phyloP scores from a whole-genome alignment of 2,113 vertebrate genomes.

The Ornithorhynchus anatinus region DNA sequence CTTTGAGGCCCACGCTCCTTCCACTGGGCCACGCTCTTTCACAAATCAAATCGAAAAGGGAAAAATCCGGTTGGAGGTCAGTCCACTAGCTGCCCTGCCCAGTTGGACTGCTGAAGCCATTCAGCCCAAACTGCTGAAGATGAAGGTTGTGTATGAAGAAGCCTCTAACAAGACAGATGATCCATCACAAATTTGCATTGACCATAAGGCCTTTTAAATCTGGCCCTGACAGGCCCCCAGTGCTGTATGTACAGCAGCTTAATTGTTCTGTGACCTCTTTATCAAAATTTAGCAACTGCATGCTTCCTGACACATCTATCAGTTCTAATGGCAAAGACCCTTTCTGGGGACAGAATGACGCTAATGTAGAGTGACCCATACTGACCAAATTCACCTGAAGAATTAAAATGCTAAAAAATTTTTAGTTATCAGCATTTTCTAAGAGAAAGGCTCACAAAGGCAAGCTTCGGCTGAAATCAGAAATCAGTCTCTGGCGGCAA shows the following conservation, averaged over 20 bases:
- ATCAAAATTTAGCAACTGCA: background rate
- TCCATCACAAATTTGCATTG: background rate
- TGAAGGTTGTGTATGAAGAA: background rate
- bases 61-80: background rate
- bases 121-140: background rate
- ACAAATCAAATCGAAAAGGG: background rate
- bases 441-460: conserved; percentile 2
- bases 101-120: background rate
- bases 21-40: too few species aligned
- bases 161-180: background rate
- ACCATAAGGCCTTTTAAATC: background rate
- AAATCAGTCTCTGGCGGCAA: background rate
- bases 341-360: background rate
- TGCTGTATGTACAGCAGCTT: background rate
- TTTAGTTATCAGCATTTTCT: conserved; percentile 11
- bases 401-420: background rate
- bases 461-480: conserved; percentile 21
- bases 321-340: too few species aligned
- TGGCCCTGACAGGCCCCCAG: background rate
- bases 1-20: too few species aligned
- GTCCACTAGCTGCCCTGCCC: background rate
- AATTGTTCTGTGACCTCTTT: background rate
- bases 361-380: background rate
- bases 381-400: background rate
- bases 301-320: background rate